Base-by-base conservation (phyloP, 2,888 invertebrate genomes). In the Endomychus coccineus region DNA sequence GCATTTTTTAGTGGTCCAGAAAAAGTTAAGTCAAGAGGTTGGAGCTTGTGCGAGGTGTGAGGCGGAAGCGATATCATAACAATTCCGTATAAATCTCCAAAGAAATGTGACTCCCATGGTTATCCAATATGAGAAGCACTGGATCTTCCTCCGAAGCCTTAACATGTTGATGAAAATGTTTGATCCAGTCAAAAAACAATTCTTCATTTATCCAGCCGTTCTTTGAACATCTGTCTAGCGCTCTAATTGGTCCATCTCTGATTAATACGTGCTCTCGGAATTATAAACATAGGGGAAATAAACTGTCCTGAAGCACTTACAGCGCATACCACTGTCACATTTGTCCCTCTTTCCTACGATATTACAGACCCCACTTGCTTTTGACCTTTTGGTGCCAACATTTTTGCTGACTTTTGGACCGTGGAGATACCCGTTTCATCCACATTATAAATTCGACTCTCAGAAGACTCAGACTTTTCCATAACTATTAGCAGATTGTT, bases 341-440 rank as follows among this genome's bases (percentile, higher is more conserved):
- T 30, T 39, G n/a, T 39, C 25, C 31, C 37, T 24, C 37, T 37
- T 27, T 34, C 38, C 27, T 34, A 29, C 10, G 34, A 34, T 10
- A 16, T 30, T 4, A 33, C 19, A 14, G 33, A 11, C 17, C 33
- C 33, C 19, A 38, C 33, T 14, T 34, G 38, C 13, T 38, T 34
- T 11, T 38, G 38, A 13, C 28, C 38, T 27, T 34, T 38, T 4
- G 22, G 33, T 2, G 19, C 33, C 16, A 30, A 33, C 13, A 66
- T 50, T 55, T 58, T 62, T 16, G 43, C 58, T 2, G 62, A 58
- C 2, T 43, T 42, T 46, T 63, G 62, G 0, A 66, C 64, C 0
- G 59, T 59, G 1, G 61, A 46, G 27, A 66, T 58, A n/a, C n/a
- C n/a, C n/a, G 61, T 66, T 54, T 66, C 63, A 32, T 66, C 63